phyloP scores from a whole-genome alignment of 2,888 invertebrate species.

The Sminthurinus aureus region DNA sequence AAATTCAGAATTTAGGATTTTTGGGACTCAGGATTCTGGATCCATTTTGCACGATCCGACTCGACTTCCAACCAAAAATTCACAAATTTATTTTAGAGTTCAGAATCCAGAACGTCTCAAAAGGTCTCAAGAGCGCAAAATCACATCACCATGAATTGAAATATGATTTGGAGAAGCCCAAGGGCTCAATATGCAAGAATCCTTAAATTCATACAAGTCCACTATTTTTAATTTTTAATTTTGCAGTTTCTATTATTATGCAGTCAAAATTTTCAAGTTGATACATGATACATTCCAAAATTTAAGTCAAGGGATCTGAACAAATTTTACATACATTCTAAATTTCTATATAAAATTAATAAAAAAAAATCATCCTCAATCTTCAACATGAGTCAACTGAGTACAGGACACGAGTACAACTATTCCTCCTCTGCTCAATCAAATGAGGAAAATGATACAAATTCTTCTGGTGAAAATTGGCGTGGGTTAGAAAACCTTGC shows the following conservation, averaged over 20 bases:
- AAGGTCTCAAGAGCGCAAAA: not conserved
- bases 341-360: not conserved
- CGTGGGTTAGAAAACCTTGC: not conserved
- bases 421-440: not conserved
- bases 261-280: conserved; percentile 8
- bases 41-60: too few relatives aligned
- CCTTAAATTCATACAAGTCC: not conserved
- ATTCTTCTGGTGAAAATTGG: conserved; percentile 4
- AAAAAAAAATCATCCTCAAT: not conserved
- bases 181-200: conserved; percentile 1
- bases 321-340: not conserved
- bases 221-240: not conserved
- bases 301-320: not conserved
- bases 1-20: too few relatives aligned
- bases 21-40: too few relatives aligned
- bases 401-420: not conserved
- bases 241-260: not conserved
- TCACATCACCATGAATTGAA: not conserved
- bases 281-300: not conserved
- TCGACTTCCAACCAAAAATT: not conserved
- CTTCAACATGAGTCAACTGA: not conserved
- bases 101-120: not conserved
- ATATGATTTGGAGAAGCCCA: not conserved
- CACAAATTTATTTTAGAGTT: not conserved
- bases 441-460: not conserved